Evolutionary conservation across 1,140 invertebrate genomes (phyloP).

Genomic region (Triops longicaudatus): DNA sequence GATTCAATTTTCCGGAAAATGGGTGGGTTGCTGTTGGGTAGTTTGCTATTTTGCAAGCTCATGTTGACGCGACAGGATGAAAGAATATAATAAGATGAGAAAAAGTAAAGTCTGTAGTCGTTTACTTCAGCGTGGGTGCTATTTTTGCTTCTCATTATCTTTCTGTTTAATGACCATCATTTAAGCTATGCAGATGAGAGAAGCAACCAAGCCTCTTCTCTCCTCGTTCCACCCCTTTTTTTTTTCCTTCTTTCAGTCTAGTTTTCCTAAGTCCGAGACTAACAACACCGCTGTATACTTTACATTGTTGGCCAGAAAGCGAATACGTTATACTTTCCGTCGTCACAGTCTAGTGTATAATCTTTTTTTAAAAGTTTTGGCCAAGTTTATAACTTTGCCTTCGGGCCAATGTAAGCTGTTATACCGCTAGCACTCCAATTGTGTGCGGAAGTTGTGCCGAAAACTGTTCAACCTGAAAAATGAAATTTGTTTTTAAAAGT

Average conservation of each 20-base stretch:
- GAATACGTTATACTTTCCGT: too few relatives aligned
- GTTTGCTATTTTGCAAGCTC: slow-evolving; percentile 1
- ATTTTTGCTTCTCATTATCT: slow-evolving; percentile 8
- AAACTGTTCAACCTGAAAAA: too few relatives aligned
- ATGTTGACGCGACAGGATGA: slow-evolving; percentile 1
- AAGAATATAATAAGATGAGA: background rate
- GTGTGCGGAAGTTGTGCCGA: too few relatives aligned
- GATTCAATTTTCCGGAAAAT: slow-evolving; percentile 15
- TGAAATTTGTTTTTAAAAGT: too few relatives aligned
- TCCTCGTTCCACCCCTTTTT: background rate
- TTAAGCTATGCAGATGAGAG: slow-evolving; percentile 8
- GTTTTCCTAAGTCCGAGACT: background rate
- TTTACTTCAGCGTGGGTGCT: slow-evolving; percentile 6
- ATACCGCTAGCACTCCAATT: too few relatives aligned
- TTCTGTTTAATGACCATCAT: slow-evolving; percentile 12
- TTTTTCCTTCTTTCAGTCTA: background rate
- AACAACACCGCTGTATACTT: background rate
- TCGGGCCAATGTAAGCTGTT: too few relatives aligned
- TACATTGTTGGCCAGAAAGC: too few relatives aligned
- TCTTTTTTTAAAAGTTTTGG: too few relatives aligned
- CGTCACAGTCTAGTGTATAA: too few relatives aligned
- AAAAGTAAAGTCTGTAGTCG: background rate
- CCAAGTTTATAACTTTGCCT: too few relatives aligned
- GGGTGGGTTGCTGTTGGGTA: slow-evolving; percentile 8
- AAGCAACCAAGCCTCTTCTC: background rate